Base-by-base conservation (phyloP, 2,888 invertebrate genomes). In the Hyles lineata region DNA sequence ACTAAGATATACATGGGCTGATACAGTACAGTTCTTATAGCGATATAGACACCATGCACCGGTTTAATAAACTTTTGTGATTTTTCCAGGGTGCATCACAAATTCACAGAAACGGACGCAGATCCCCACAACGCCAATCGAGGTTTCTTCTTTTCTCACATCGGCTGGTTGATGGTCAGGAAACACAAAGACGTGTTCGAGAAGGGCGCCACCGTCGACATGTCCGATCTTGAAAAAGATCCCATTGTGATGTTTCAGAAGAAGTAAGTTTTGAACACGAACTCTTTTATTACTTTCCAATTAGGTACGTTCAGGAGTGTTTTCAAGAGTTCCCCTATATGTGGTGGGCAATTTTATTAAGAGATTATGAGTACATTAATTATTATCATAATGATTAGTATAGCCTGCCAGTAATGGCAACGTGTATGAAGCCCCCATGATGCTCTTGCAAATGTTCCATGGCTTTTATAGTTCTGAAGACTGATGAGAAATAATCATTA, bases 141-240 rank as follows among this genome's bases (percentile, higher is more conserved):
- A 75, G 99, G 99, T 0, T 98, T 99, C 95, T 99, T 99, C 95
- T 99, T 99, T 92, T 97, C 98, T 0, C 99, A 99, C 89, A 97
- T 99, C 87, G 99, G 99, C 25, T 99, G 99, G 99, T 93, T 99
- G 78, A 95, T 98, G 95, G 92, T 97, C 70, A 96, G 96, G 76
- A 99, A 99, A 88, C 99, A 99, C 88, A 97, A 97, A 60, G 98
- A 98, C 76, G 98, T 99, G n/a, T 96, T 96, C 79, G 95, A 91
- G 58, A 98, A 98, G 87, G 99, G 99, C 59, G 97, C 97, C 76
- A 93, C 95, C 15, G 95, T 99, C 11, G 98, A 98, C 87, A 96
- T 99, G 96, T 96, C 96, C n/a, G 99, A 99, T 87, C 92, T 99
- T 69, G 96, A 96, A 74, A 95, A 95, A 62, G 99, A 99, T 91